Evolutionary conservation across 2,888 invertebrate species (phyloP), one percentile per base, ranked within the genome.

Genomic region (Melitaea athalia): DNA sequence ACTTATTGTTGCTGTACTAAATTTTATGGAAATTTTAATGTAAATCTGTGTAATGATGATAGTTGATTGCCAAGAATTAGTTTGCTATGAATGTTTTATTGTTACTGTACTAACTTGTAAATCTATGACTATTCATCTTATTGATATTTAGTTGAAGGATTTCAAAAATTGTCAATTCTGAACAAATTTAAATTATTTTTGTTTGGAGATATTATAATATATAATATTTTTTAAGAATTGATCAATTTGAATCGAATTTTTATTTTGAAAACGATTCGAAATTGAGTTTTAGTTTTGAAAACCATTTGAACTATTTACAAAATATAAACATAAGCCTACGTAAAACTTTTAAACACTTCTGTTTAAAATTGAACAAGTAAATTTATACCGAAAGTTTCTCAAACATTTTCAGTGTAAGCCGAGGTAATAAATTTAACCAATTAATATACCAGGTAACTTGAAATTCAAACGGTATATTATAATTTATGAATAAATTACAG

Each of bases 1-100:
- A 52, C 71, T 84, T 70, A 73, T 80, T 75, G 77, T 82, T 66
- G 55, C 33, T 10, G 64, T 70, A 47, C 24, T 71, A 24, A 52
- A 62, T 60, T 50, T 64, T 47, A 53, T 68, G 52, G 52, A 53
- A 62, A 64, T 15, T 10, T 64, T 17, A 50, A 42, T 64, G 52
- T 70, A 62, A 62, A 63, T 10, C 11, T 43, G 15, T 59, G 42
- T 49, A 7, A 55, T 33, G 17, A 38, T 49, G n/a, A 10, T 33
- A 43, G 45, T 8, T 42, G 7, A 15, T 15, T 57, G 57, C 57
- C 15, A 57, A 10, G 55, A 52, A 31, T 60, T 49, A 50, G 45
- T 10, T 15, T 52, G 17, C 17, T 62, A 62, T 62, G 15, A 17
- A 57, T 69, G 64, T 69, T 66, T 63, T 53, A 47, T 69, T 17